Base-by-base conservation (phyloP, 2,888 invertebrate species). In the Thera obeliscata region DNA sequence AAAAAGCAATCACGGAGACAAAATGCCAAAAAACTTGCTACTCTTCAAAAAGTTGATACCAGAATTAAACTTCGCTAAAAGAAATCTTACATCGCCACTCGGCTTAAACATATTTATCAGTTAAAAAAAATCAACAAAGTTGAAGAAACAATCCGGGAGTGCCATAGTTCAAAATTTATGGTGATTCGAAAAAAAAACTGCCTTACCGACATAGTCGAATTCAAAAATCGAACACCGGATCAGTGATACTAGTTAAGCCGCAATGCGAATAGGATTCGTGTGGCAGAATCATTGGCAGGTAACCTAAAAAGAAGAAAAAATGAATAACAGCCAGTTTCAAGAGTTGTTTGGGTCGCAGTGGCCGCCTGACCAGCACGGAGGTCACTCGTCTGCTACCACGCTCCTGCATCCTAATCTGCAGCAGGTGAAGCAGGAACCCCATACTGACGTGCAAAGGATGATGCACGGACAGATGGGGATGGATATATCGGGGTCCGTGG, bases 41-140 rank as follows among this genome's bases (percentile, higher is more conserved):
- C 90, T 88, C 79, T 93, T 90, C 84, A 93, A 92, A 88, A 93
- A 93, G 85, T 80, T 93, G 86, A 93, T 93, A 83, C 88, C 89
- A 64, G 93, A 93, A 87, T 81, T 93, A 70, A 93, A 93, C 78
- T 93, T 93, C 76, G 86, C 92, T 50, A 93, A 93, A 84, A 88
- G 93, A 84, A 93, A 92, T 82, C 88, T 92, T 71, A 93, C 90
- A 62, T 88, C 89, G 71, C 90, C 90, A 61, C 83, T 89, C 62
- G 88, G 89, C 76, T 87, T 89, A 76, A 89, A 90, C 78, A 90
- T 93, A 87, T 90, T 80, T 82, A 92, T 93, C 87, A 93, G 92
- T 84, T 93, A 90, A 87, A 90, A 90, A 87, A 90, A 86, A 75
- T 87, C 91, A 91, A 92, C 91, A 76, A 78, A 91, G 91, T 91